Percentiles rank a stretch among this genome's conserved stretches.
Conservation (phyloP, 2,888 invertebrate genomes). For the Erannis defoliaria region DNA sequence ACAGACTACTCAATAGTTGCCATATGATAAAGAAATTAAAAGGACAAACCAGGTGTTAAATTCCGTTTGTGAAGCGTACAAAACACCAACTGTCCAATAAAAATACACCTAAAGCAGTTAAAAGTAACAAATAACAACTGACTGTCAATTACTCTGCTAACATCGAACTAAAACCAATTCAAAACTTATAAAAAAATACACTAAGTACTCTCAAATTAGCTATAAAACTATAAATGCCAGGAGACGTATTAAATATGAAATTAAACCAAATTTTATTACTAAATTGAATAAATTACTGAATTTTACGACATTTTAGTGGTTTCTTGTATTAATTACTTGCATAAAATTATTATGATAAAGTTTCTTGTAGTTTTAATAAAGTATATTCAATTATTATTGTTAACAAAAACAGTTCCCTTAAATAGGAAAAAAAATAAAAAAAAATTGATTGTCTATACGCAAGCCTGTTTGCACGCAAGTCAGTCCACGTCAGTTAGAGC, state of each 20-base stretch:
- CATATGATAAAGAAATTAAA: no score
- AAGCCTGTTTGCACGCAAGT: no score
- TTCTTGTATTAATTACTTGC: constrained; percentile 10
- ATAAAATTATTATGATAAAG: constrained; percentile 6
- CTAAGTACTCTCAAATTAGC: constrained; percentile 2
- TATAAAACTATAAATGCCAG: constrained; percentile 19
- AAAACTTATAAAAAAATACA: constrained; percentile 8
- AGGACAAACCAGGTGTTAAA: no score
- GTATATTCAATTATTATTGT: constrained; percentile 9
- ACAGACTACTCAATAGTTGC: no score
- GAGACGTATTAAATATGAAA: constrained; percentile 5
- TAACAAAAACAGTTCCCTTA: not conserved
- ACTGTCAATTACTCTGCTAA: no score
- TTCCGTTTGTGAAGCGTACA: no score
- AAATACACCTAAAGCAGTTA: no score
- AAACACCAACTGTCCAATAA: no score
- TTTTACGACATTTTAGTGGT: constrained; percentile 22
- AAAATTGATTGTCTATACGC: no score
- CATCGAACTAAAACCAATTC: constrained; percentile 3
- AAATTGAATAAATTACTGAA: constrained; percentile 16
- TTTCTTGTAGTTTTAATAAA: constrained; percentile 7
- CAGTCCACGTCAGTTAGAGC: no score
- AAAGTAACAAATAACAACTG: no score
- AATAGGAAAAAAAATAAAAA: no score
- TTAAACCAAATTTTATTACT: constrained; percentile 14